These are phyloP conservation scores for Dynastes grantii DNA, from an alignment of 2,888 invertebrate species.

Conservation along the genomic window DNA sequence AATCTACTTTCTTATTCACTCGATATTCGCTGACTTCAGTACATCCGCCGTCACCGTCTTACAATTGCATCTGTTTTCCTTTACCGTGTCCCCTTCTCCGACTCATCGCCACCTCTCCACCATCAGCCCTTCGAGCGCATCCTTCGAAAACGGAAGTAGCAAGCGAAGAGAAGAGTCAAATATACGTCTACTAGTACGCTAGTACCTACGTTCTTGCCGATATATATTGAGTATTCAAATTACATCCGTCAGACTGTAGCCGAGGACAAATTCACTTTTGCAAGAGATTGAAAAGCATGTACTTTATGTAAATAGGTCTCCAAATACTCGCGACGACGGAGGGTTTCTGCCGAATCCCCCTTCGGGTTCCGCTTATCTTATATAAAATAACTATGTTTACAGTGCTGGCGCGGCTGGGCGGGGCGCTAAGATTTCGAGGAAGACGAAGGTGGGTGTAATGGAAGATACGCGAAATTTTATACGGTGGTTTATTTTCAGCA, in stretches of 20 bases:
- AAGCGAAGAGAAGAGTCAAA: conserved; percentile 6
- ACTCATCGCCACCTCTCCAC: no score
- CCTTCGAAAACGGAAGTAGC: neutral
- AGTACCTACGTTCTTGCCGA: neutral
- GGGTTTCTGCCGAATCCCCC: conserved; percentile 42
- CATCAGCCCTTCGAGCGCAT: neutral
- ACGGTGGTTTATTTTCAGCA: conserved; percentile 42
- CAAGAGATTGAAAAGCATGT: conserved; percentile 54
- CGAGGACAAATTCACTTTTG: conserved; percentile 43
- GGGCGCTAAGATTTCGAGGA: conserved; percentile 44
- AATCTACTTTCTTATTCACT: neutral
- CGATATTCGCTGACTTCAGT: neutral
- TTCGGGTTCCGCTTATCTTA: conserved; percentile 56
- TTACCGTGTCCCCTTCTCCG: conserved; percentile 1
- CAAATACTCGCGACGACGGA: conserved; percentile 36
- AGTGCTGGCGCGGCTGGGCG: conserved; percentile 42
- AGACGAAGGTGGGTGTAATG: conserved; percentile 40
- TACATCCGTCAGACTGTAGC: conserved; percentile 37
- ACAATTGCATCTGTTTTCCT: conserved; percentile 19
- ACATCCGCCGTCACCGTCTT: neutral
- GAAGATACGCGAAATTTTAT: conserved; percentile 15
- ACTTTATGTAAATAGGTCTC: conserved; percentile 55
- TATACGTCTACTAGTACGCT: neutral
- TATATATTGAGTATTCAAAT: conserved; percentile 44
- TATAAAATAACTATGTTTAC: conserved; percentile 59